Conservation (phyloP, 2,888 invertebrate genomes). For the Lasioglossum zephyrum region DNA sequence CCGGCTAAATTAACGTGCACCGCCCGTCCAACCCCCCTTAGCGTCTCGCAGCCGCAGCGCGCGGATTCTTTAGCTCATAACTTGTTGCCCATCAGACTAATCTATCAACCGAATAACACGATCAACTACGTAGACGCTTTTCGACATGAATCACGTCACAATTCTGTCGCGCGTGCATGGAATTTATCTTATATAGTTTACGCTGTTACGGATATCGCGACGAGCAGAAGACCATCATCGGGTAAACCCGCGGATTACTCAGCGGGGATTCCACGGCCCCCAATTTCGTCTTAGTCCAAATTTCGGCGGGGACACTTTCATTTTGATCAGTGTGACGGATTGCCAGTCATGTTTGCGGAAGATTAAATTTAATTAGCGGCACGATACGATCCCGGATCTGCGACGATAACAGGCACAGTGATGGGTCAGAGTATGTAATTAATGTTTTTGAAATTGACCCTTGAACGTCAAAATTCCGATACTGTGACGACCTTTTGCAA, state of each 20-base stretch:
- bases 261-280: neutral
- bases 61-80: neutral
- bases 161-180: neutral
- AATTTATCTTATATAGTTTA: neutral
- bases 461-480: neutral
- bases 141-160: neutral
- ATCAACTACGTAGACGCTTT: neutral
- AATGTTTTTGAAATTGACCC: neutral
- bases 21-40: neutral
- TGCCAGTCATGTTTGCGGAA: neutral
- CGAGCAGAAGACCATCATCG: neutral
- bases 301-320: neutral
- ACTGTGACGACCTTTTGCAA: too few species aligned
- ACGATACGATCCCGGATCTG: neutral
- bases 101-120: neutral
- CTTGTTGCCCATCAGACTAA: neutral
- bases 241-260: neutral
- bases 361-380: neutral
- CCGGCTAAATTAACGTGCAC: constrained; percentile 48
- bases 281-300: neutral
- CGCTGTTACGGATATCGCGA: neutral
- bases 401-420: neutral
- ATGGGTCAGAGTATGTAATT: neutral
- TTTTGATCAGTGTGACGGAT: neutral
- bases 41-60: neutral